Base-by-base conservation (phyloP, 2,113 vertebrate species). In the Rhadina sibilatrix region DNA sequence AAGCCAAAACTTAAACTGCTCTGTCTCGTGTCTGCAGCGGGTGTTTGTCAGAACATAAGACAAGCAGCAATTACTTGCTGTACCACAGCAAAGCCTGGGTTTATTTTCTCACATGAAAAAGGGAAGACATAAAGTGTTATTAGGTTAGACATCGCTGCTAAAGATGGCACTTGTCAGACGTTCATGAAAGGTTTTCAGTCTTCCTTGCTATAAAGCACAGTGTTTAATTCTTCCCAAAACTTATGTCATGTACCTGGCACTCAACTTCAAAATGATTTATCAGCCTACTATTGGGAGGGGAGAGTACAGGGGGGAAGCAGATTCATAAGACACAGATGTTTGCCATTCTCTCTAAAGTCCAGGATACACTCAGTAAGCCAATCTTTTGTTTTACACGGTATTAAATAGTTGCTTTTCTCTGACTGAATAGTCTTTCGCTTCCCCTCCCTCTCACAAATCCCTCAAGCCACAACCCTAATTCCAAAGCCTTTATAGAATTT, bases 1-100 rank as follows among this genome's bases (percentile, higher is more conserved):
- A 96, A 96, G 97, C 97, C 95, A 97, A 97, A 96, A 74, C 2
- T 28, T 90, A 56, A 70, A 89, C 65, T 80, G 42, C 83, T 94
- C 87, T 97, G 96, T 96, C 92, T 96, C 94, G 0, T 96, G 93
- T 93, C 91, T 96, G 72, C 76, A 69, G 44, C 2, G 17, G 72
- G 56, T 83, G 80, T 91, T 92, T 96, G 24, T 94, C 94, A 95
- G 78, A 84, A 78, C 44, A 64, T 24, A 52, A 79, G 25, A 7
- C 86, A 60, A 68, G 59, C 44, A 81, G n/a, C n/a, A 60, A 81
- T 77, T 53, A 33, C 74, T 68, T 46, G 68, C 66, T 70, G 60
- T 20, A 27, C 46, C 65, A 22, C 37, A 57, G 38, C 64, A 93
- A 68, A 87, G 82, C n/a, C 70, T 81, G 25, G 16, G 20, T 59